Evolutionary conservation across 2,797 vertebrate species (phyloP), one percentile per base, ranked within the genome.

Genomic region (Aplochiton taeniatus): DNA sequence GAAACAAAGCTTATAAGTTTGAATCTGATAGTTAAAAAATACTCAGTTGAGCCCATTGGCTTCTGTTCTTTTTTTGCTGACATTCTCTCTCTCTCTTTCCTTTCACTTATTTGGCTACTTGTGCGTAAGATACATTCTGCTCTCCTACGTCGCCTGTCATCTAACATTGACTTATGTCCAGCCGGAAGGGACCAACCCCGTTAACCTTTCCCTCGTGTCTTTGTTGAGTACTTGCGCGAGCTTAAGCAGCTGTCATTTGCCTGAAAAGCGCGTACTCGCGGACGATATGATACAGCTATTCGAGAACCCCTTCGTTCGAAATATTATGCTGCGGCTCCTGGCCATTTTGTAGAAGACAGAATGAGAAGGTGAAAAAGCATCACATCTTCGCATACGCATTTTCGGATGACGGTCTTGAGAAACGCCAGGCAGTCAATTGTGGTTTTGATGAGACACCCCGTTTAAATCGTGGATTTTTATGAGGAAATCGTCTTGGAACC

Each of bases 381-480:
- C 14, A 16, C 46, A 45, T 31, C 50, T 45, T 41, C 43, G 42
- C 43, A 61, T 54, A 54, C 19, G 14, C 47, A 47, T 42, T 31
- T 18, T 43, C 12, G 11, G 13, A 50, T 9, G 1, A 52, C 54
- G 51, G 18, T 45, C 50, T 60, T 42, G 72, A 53, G 1, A 66
- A 12, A 52, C 17, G 31, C 52, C 9, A 63, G 56, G 61, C 14
- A 44, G 58, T 68, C 65, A 43, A 74, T 63, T 51, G 81, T 46
- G 84, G 57, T 85, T 68, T 56, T 49, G 58, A 65, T 18, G 42
- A 75, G 72, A 66, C 64, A 62, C 74, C 72, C 72, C 17, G 49
- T 68, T 65, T 73, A 79, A 88, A 85, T 74, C 77, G 90, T 90
- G 91, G 92, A 93, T 92, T 92, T 90, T 87, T 76, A 80, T 70